phyloP scores from a whole-genome alignment of 2,113 vertebrate genomes.

The Trogon surrucura region DNA sequence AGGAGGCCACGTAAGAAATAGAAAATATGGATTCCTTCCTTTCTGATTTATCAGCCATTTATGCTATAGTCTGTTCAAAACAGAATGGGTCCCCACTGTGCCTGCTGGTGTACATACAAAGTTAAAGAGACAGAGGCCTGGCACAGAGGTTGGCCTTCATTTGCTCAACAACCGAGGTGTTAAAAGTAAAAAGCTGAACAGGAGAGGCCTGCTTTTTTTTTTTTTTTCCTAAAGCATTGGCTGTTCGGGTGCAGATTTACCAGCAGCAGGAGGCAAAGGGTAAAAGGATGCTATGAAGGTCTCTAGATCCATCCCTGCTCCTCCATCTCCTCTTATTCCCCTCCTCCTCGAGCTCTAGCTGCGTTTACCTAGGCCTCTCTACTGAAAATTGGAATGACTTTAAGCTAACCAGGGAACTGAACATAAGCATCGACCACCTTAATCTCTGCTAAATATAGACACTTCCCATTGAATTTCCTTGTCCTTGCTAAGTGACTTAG shows the following conservation, averaged over 20 bases:
- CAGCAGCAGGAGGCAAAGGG: neutral
- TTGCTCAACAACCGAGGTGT: constrained; percentile 11
- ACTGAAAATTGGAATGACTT: neutral
- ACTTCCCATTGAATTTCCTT: constrained; percentile 2
- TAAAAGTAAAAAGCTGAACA: neutral
- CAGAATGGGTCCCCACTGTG: constrained; percentile 16
- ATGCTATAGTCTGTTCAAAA: neutral
- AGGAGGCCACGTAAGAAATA: neutral
- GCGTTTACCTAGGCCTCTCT: neutral
- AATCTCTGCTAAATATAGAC: neutral
- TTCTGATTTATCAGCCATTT: neutral
- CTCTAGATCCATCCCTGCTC: neutral
- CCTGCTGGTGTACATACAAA: constrained; percentile 1
- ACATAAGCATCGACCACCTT: neutral
- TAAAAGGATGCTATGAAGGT: neutral
- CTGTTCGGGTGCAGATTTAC: neutral
- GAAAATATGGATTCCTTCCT: neutral
- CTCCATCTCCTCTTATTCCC: neutral
- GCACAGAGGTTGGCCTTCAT: constrained; percentile 16
- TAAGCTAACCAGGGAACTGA: neutral
- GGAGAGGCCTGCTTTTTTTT: neutral
- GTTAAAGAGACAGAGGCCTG: constrained; percentile 31
- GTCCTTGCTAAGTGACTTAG: neutral
- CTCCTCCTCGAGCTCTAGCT: neutral
- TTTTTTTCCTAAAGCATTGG: neutral